Base-by-base conservation (phyloP, 2,888 invertebrate species). In the Onthophagus sagittarius region DNA sequence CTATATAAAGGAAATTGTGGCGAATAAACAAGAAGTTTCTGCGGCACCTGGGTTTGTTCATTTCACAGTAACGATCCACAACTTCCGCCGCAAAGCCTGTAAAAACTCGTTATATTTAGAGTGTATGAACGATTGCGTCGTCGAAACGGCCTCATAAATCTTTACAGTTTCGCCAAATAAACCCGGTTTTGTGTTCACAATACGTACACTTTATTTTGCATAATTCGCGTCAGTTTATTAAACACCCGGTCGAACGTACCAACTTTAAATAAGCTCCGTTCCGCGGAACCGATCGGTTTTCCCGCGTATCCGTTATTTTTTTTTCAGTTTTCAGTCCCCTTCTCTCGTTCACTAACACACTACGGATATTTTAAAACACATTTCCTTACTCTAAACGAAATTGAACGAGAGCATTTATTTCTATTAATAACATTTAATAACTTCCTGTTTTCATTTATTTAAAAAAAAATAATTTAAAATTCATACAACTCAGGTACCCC, bases 21-120 rank as follows among this genome's bases (percentile, higher is more conserved):
- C 72, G 73, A 77, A 75, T 76, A 73, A 75, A 75, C 75, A 75
- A 77, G 76, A 77, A 77, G 75, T 79, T 77, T 76, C 76, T 75
- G n/a, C 73, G 76, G 76, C 80, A 80, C 79, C 80, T 80, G 79
- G 80, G 77, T 79, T 76, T 74, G 77, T 77, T 79, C 78, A 77
- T 79, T 80, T 79, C 77, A 77, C 73, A 67, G 73, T 78, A 79
- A 80, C 79, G 79, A 79, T 75, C 77, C 73, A 76, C 74, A 77
- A 79, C 79, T 80, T 80, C 80, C 80, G 80, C 76, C 67, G 67
- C 67, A 15, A 32, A 53, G 23, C 63, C 78, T 71, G 78, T 78
- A 79, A 79, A 79, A 79, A 76, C 76, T 77, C 77, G 77, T 80
- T 80, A 80, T 79, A 80, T 80, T 80, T 80, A 80, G 80, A 77